Evolutionary conservation across 2,888 invertebrate species (phyloP).

Genomic region (Thyatira batis): DNA sequence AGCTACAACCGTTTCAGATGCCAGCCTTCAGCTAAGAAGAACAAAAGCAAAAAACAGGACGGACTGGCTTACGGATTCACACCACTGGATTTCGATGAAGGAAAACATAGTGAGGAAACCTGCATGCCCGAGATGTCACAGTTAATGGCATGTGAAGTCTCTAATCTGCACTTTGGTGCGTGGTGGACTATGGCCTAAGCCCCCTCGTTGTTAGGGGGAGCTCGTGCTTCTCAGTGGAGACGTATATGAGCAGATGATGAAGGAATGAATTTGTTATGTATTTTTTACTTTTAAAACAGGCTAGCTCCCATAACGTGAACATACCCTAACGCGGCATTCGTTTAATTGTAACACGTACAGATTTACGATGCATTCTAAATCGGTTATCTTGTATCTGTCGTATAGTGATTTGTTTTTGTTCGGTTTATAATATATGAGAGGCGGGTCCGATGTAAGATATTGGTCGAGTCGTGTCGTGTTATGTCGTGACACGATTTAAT

Average conservation of each 20-base stretch:
- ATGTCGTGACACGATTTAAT: constrained; percentile 4
- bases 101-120: too few relatives aligned
- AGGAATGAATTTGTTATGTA: not conserved
- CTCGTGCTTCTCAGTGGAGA: too few relatives aligned
- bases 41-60: too few relatives aligned
- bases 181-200: too few relatives aligned
- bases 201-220: too few relatives aligned
- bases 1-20: too few relatives aligned
- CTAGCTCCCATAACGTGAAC: constrained; percentile 18
- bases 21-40: too few relatives aligned
- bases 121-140: too few relatives aligned
- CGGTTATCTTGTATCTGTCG: constrained; percentile 64
- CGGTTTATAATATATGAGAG: constrained; percentile 48
- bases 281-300: not conserved
- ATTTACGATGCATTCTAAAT: constrained; percentile 63
- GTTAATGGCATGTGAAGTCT: too few relatives aligned
- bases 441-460: constrained; percentile 31
- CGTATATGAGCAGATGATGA: not conserved
- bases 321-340: constrained; percentile 38
- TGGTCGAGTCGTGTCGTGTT: constrained; percentile 1
- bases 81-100: too few relatives aligned
- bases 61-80: too few relatives aligned
- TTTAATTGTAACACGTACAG: constrained; percentile 63
- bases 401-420: constrained; percentile 60
- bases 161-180: too few relatives aligned